Evolutionary conservation across 1,140 invertebrate species (phyloP), one percentile per base, ranked within the genome.

Genomic region (Lasioglossum baleicum): DNA sequence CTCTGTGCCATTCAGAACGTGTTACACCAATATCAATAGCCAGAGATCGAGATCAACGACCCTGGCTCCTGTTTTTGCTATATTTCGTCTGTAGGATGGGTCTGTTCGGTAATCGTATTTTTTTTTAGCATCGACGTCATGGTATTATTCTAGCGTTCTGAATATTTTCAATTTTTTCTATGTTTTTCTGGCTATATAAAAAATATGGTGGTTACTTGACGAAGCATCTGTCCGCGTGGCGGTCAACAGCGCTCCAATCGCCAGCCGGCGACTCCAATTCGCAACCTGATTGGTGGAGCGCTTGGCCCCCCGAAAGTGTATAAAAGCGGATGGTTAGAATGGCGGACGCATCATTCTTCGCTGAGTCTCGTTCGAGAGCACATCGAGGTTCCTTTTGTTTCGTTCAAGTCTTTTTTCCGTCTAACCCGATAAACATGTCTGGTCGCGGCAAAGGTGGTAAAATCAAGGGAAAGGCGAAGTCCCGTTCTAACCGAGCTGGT

Each of bases 261-360:
- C 5, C n/a, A 0, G 7, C 1, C 4, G 17, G 3, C 13, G n/a
- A 11, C 0, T 0, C 11, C 7, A n/a, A 26, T 4, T 13, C 17
- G 68, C 3, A 8, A 13, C 8, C 7, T 17, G 69, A 79, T 79
- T 73, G 48, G 76, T 22, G 0, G 10, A n/a, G 4, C 0, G n/a
- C 22, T 15, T 1, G 0, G 1, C 0, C 0, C 8, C 0, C 7
- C 0, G 0, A 0, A 7, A 0, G 13, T 1, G n/a, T n/a, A 53
- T 53, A 73, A 42, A 63, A 11, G 7, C 0, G 1, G 15, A 2
- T 13, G 44, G 11, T 22, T n/a, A 2, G 0, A 0, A 26, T 1
- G 0, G 1, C 0, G 0, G 0, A 2, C 6, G 7, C 0, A 48
- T 56, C 58, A 69, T 4, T 22, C 48, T 17, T 11, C 20, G 20